These are phyloP conservation scores for Colistium nudipinnis DNA, from an alignment of 2,113 vertebrate species.

Conservation along the genomic window DNA sequence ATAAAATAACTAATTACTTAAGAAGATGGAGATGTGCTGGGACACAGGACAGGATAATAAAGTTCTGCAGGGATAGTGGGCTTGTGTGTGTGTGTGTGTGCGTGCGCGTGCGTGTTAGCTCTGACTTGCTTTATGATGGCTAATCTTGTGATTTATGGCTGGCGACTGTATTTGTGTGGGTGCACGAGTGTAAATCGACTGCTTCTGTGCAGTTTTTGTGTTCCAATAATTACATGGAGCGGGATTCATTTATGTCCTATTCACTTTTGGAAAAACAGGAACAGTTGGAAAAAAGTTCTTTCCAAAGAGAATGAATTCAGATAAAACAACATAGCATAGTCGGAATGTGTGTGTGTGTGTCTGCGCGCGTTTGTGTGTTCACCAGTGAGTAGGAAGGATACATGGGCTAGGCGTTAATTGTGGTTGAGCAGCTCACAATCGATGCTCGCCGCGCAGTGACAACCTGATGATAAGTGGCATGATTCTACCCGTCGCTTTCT, in stretches of 20 bases:
- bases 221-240: not conserved
- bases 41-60: conserved; percentile 34
- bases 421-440: conserved; percentile 64
- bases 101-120: not conserved
- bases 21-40: conserved; percentile 53
- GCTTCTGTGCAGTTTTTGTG: not conserved
- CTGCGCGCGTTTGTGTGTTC: conserved; percentile 1
- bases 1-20: conserved; percentile 64
- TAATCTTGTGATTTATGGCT: conserved; percentile 7
- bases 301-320: not conserved
- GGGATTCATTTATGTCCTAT: not conserved
- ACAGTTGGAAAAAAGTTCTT: not conserved
- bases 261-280: not conserved
- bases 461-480: conserved; percentile 69
- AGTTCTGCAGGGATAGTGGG: conserved; percentile 27
- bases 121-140: not conserved
- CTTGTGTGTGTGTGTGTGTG: conserved; percentile 5
- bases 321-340: not conserved
- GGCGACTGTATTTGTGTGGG: not conserved
- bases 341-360: not conserved
- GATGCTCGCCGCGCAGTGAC: conserved; percentile 54
- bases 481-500: conserved; percentile 47
- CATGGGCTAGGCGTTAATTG: conserved; percentile 58
- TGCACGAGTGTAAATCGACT: not conserved
- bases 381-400: conserved; percentile 41